Base-by-base conservation (phyloP, 2,797 vertebrate genomes). In the Centroberyx gerrardi region DNA sequence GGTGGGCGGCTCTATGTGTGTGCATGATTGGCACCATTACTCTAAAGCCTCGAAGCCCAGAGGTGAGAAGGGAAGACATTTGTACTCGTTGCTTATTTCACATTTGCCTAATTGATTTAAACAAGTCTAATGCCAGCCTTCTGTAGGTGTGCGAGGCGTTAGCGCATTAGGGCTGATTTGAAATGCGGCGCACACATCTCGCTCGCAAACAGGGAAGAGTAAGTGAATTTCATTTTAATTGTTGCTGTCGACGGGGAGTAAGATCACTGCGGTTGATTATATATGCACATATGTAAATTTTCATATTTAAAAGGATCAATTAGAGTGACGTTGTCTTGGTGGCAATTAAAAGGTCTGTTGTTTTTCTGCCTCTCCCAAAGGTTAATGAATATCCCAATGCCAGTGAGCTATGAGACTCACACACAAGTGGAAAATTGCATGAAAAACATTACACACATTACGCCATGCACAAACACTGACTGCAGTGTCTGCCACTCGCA, bases 51-150 rank as follows among this genome's bases (percentile, higher is more conserved):
- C 69, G 72, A 80, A 83, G 82, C 82, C 85, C 74, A 3, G 82
- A 82, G 89, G 90, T 90, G 82, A 94, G 91, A 81, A 79, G 88
- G 75, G 89, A 90, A 90, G 89, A 88, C 89, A 92, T 90, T 93
- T 91, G 87, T 79, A 82, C 88, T 82, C 85, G 64, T 82, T 92
- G 89, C 90, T 90, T 90, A 90, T 93, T 94, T 87, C 86, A 91
- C 89, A 94, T 94, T 93, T 95, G 88, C 90, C 90, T 96, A 94
- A 95, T 95, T 95, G 93, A 94, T 94, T 94, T 94, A 93, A 94
- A 95, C 91, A 93, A 90, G 90, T 83, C 88, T 91, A 92, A 91
- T 90, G 91, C 90, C 90, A 86, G 84, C 83, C 89, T 93, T 93
- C 90, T 91, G 90, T 92, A 89, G 89, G 89, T 92, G 90, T 93